Percentiles rank a stretch among this genome's conserved stretches.
Conservation (phyloP, 1,140 invertebrate species). For the Ceratosolen solmsi region DNA sequence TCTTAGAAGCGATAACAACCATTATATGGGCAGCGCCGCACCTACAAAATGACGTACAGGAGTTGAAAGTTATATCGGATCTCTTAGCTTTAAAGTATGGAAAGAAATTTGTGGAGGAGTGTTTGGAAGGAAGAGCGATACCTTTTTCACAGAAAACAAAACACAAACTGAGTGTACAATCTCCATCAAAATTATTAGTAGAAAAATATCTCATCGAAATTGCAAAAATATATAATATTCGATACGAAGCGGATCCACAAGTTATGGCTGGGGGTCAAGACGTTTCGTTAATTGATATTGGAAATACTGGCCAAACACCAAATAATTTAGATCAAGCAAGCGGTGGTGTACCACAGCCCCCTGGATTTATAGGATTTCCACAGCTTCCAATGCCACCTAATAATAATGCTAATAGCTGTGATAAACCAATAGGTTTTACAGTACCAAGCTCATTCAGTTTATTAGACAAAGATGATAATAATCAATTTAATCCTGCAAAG, state of each 20-base stretch:
- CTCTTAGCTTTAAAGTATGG: slow-evolving; percentile 95
- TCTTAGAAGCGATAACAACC: slow-evolving; percentile 96
- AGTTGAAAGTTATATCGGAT: slow-evolving; percentile 94
- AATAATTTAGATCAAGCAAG: slow-evolving; percentile 77
- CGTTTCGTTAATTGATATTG: slow-evolving; percentile 86
- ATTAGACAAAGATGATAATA: slow-evolving; percentile 68
- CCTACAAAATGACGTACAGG: slow-evolving; percentile 86
- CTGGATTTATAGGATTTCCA: slow-evolving; percentile 86
- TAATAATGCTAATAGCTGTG: slow-evolving; percentile 58
- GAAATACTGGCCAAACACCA: slow-evolving; percentile 66
- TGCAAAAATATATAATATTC: slow-evolving; percentile 93
- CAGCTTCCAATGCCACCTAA: slow-evolving; percentile 78
- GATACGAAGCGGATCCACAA: slow-evolving; percentile 94
- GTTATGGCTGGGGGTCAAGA: slow-evolving; percentile 91
- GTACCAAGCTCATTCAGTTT: slow-evolving; percentile 60
- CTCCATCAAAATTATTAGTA: slow-evolving; percentile 95
- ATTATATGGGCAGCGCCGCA: slow-evolving; percentile 97
- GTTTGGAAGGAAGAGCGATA: slow-evolving; percentile 84
- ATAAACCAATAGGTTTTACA: slow-evolving; percentile 74
- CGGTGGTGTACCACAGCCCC: slow-evolving; percentile 76
- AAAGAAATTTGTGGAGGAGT: slow-evolving; percentile 91
- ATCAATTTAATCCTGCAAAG: slow-evolving; percentile 71
- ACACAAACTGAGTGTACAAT: slow-evolving; percentile 96
- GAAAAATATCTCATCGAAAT: slow-evolving; percentile 98
- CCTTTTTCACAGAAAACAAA: slow-evolving; percentile 96